A percentile compares a stretch with the other conserved stretches of the same genome.
Conservation (phyloP, 2,113 vertebrate species). For the Rattus rattus region DNA sequence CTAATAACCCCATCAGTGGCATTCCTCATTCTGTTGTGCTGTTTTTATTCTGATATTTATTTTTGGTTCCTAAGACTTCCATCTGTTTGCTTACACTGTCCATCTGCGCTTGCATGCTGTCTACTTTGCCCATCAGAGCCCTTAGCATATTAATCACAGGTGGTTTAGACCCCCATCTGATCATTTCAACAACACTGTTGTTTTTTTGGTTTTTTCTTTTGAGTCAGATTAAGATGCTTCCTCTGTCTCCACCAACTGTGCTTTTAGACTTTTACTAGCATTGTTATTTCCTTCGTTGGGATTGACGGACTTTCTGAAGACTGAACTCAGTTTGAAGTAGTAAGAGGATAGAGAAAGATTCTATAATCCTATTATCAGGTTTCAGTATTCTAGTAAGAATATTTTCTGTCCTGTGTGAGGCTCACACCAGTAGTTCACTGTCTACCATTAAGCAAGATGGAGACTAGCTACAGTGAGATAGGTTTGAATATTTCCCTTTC, state of each 20-base stretch:
- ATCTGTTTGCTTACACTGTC: conserved; percentile 25
- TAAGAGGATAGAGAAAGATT: not conserved
- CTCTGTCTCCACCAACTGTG: not conserved
- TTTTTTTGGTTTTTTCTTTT: not conserved
- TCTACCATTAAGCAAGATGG: not conserved
- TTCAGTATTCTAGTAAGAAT: not conserved
- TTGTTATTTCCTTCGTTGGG: not conserved
- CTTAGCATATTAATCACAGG: conserved; percentile 21
- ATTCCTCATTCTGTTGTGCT: not conserved
- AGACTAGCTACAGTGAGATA: not conserved
- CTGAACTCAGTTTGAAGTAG: not conserved
- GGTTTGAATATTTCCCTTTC: not conserved
- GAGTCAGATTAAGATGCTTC: not conserved
- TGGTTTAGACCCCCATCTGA: not conserved
- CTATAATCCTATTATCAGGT: not conserved
- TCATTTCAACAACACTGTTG: not conserved
- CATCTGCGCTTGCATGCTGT: conserved; percentile 20
- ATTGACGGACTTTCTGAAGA: not conserved
- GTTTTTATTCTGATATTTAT: conserved; percentile 25
- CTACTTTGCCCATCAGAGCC: not conserved
- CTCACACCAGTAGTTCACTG: not conserved
- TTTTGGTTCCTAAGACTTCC: conserved; percentile 27
- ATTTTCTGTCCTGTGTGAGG: not conserved
- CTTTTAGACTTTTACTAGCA: not conserved
- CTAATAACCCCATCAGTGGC: not conserved